Evolutionary conservation across 2,888 invertebrate species (phyloP).

Genomic region (Agriopis leucophaearia): DNA sequence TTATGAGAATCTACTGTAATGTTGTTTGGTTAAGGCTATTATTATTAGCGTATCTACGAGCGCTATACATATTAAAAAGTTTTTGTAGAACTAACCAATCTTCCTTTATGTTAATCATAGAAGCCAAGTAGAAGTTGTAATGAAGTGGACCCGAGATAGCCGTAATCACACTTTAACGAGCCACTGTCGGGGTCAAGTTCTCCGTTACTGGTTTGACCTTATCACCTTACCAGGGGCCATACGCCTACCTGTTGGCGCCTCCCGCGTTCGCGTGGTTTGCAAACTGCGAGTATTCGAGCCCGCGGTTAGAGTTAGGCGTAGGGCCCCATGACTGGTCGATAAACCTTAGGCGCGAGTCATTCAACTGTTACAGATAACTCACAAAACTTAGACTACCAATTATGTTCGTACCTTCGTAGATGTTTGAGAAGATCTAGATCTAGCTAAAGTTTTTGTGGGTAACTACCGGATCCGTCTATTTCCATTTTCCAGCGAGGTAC

Average conservation of each 20-base stretch:
- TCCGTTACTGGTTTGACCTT: slow-evolving; percentile 27
- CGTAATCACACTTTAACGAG: slow-evolving; percentile 27
- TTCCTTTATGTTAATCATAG: slow-evolving; percentile 7
- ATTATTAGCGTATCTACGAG: too few relatives aligned
- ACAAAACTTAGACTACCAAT: neutral
- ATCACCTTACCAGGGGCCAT: neutral
- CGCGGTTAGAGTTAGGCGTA: too few relatives aligned
- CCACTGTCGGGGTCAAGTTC: slow-evolving; percentile 17
- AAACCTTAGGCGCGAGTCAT: slow-evolving; percentile 9
- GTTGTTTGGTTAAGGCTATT: too few relatives aligned
- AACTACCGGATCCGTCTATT: too few relatives aligned
- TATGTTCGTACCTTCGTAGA: neutral
- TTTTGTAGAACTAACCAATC: neutral
- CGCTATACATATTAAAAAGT: too few relatives aligned
- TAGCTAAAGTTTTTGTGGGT: neutral
- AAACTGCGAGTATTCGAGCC: too few relatives aligned
- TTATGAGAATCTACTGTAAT: too few relatives aligned
- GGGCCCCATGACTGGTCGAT: slow-evolving; percentile 17
- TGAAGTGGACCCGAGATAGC: slow-evolving; percentile 23
- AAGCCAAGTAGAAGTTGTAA: slow-evolving; percentile 18
- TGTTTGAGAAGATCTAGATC: neutral
- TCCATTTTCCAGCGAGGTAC: too few relatives aligned
- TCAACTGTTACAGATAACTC: neutral
- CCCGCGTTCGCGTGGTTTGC: too few relatives aligned
- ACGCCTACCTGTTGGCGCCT: too few relatives aligned